Evolutionary conservation across 2,113 vertebrate species (phyloP).

Genomic region (Pteropus alecto): DNA sequence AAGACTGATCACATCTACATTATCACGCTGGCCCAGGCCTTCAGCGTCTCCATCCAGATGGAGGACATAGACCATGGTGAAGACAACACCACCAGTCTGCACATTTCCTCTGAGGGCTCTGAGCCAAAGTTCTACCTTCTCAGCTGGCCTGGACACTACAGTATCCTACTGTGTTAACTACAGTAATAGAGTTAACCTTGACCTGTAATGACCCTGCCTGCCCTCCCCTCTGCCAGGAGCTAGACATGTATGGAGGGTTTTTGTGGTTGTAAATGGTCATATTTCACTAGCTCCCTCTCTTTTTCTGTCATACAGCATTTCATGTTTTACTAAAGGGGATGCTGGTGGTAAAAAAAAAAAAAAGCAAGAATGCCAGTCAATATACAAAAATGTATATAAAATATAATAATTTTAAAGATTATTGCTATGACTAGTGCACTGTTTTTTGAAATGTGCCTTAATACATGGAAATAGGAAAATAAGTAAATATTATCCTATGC

Average conservation of each 20-base stretch:
- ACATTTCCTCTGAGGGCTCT: constrained; percentile 90
- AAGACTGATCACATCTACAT: constrained; percentile 93
- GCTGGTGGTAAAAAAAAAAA: constrained; percentile 35
- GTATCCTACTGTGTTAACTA: constrained; percentile 86
- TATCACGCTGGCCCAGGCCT: constrained; percentile 89
- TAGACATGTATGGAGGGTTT: constrained; percentile 63
- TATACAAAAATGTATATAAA: neutral
- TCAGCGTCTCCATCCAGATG: constrained; percentile 87
- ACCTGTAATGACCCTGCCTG: neutral
- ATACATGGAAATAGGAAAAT: constrained; percentile 6
- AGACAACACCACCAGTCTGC: constrained; percentile 88
- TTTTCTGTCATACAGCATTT: constrained; percentile 86
- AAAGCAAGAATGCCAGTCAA: neutral
- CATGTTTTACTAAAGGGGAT: constrained; percentile 93
- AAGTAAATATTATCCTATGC: neutral
- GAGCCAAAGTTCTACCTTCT: constrained; percentile 89
- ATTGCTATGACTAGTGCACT: neutral
- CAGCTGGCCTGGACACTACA: constrained; percentile 90
- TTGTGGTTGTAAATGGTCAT: constrained; percentile 92
- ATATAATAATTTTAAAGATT: neutral
- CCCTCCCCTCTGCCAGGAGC: neutral
- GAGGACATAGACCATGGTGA: constrained; percentile 91
- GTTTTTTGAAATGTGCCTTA: neutral
- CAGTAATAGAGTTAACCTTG: constrained; percentile 82
- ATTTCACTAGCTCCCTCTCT: constrained; percentile 74